Evolutionary conservation across 1,140 invertebrate species (phyloP).

Genomic region (Heliconius melpomene): DNA sequence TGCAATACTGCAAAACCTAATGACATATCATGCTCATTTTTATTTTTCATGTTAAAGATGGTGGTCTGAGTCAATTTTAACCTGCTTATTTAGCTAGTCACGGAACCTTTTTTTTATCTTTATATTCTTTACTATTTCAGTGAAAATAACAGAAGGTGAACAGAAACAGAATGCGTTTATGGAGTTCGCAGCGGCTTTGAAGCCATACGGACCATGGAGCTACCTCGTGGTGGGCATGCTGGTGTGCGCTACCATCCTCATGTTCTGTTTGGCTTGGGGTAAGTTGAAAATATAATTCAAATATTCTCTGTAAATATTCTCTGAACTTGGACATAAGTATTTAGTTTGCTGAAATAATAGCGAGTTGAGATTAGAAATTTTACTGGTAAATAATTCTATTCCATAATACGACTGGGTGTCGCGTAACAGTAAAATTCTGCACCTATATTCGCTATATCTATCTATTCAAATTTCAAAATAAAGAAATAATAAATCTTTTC

Average conservation of each 20-base stretch:
- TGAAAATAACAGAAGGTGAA: conserved; percentile 72
- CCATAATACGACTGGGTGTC: too few relatives aligned
- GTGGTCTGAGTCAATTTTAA: background rate
- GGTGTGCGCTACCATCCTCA: conserved; percentile 83
- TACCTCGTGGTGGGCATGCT: conserved; percentile 85
- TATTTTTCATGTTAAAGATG: too few relatives aligned
- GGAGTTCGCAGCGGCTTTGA: conserved; percentile 77
- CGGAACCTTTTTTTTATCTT: background rate
- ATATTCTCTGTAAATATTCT: too few relatives aligned
- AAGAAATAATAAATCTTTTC: background rate
- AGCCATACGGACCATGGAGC: conserved; percentile 85
- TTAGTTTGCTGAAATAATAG: too few relatives aligned
- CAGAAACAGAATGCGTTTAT: conserved; percentile 69
- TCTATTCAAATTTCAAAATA: too few relatives aligned
- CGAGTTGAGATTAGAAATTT: too few relatives aligned
- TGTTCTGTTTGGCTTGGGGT: conserved; percentile 85
- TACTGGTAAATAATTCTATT: too few relatives aligned
- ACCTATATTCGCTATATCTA: too few relatives aligned
- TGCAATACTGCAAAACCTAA: too few relatives aligned
- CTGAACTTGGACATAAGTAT: too few relatives aligned
- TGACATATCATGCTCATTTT: too few relatives aligned
- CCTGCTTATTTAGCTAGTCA: background rate
- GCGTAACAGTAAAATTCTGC: too few relatives aligned
- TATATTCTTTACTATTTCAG: conserved; percentile 52
- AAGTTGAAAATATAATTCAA: conserved; percentile 49